A percentile compares a stretch with the other conserved stretches of the same genome.
phyloP scores from a whole-genome alignment of 2,797 vertebrate species.

The Sebastes nivosus region DNA sequence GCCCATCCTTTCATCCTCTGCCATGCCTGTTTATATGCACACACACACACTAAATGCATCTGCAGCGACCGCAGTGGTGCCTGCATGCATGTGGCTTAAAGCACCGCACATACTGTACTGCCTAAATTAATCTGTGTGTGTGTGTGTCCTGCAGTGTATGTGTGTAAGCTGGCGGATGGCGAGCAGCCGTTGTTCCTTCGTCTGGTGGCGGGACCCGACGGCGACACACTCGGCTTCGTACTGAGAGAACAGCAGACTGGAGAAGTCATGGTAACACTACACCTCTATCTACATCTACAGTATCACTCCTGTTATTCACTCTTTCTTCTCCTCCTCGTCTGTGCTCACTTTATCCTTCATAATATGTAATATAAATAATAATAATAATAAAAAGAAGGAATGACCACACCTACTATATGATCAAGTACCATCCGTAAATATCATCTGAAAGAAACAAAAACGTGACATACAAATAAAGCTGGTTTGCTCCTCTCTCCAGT shows the following conservation, averaged over 20 bases:
- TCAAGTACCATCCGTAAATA: accelerated
- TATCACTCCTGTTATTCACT: not conserved
- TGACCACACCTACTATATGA: not conserved
- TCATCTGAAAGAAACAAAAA: not conserved
- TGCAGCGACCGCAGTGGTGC: slow-evolving; percentile 10
- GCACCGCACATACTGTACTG: not conserved
- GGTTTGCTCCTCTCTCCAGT: slow-evolving; percentile 75
- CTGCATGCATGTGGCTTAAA: slow-evolving; percentile 23
- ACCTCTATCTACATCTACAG: not conserved
- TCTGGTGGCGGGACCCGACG: slow-evolving; percentile 90
- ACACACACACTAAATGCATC: not conserved
- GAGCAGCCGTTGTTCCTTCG: slow-evolving; percentile 94
- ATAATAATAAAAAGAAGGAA: not conserved
- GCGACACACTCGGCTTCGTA: slow-evolving; percentile 92
- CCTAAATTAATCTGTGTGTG: slow-evolving; percentile 46
- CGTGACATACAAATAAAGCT: not conserved
- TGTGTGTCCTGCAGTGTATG: slow-evolving; percentile 85
- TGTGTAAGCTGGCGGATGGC: slow-evolving; percentile 92
- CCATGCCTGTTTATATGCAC: slow-evolving; percentile 15
- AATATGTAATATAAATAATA: not conserved
- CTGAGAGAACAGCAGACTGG: slow-evolving; percentile 95
- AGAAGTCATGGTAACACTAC: slow-evolving; percentile 87
- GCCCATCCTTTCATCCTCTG: slow-evolving; percentile 28
- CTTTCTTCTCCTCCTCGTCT: not conserved
- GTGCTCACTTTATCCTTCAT: not conserved